phyloP scores from a whole-genome alignment of 2,113 vertebrate species.

The Eurypyga helias region DNA sequence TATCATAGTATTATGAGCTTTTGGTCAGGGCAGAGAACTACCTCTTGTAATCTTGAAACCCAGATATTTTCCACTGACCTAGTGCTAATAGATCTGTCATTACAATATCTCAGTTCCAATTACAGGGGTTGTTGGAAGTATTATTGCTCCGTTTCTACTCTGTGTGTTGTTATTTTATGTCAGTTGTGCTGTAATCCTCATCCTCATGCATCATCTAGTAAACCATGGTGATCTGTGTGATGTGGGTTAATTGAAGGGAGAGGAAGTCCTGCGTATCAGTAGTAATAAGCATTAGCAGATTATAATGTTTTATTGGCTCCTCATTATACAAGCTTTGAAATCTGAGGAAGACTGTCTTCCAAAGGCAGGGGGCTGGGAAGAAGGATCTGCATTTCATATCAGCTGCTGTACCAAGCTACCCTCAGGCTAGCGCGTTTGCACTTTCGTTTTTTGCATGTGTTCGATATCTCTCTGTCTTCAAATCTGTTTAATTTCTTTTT shows the following conservation, averaged over 20 bases:
- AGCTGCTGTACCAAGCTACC: neutral
- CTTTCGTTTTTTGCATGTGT: neutral
- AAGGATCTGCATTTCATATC: neutral
- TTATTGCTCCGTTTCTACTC: neutral
- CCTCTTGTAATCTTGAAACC: neutral
- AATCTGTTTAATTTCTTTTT: neutral
- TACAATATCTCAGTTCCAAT: neutral
- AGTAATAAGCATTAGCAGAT: neutral
- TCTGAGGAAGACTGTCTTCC: neutral
- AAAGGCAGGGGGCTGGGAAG: neutral
- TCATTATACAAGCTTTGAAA: conserved; percentile 19
- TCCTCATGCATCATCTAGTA: neutral
- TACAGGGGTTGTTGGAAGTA: neutral
- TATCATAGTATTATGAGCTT: neutral
- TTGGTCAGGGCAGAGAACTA: neutral
- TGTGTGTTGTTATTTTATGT: neutral
- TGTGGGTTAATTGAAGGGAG: conserved; percentile 35
- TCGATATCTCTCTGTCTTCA: neutral
- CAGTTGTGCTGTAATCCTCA: neutral
- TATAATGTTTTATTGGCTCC: neutral
- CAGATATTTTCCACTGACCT: neutral
- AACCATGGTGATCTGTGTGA: neutral
- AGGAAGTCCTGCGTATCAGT: neutral
- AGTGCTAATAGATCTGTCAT: neutral
- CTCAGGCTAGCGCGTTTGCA: neutral